phyloP scores from a whole-genome alignment of 2,113 vertebrate genomes.

The Pluvianellus socialis region DNA sequence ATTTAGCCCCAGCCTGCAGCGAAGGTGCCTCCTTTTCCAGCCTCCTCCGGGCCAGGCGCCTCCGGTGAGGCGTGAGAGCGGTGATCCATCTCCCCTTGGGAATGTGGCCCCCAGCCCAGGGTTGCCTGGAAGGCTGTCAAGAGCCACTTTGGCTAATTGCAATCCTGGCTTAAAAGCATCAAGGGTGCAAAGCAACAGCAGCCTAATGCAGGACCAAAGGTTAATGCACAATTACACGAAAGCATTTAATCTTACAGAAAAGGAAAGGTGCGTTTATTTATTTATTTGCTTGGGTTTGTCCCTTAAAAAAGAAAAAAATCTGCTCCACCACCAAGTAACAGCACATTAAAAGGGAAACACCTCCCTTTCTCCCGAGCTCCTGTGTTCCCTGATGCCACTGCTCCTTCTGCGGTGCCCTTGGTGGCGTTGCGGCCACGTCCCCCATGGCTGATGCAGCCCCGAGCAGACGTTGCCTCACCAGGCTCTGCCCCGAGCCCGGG shows the following conservation, averaged over 20 bases:
- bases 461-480: not conserved
- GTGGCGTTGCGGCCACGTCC: not conserved
- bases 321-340: not conserved
- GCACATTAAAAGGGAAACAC: not conserved
- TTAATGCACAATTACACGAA: conserved; percentile 32
- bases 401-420: not conserved
- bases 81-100: not conserved
- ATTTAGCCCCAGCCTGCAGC: not conserved
- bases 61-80: not conserved
- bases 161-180: conserved; percentile 46
- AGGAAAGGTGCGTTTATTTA: not conserved
- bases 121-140: not conserved
- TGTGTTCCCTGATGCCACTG: not conserved
- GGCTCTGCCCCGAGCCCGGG: not conserved
- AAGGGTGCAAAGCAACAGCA: not conserved
- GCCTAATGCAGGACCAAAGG: conserved; percentile 44
- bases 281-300: not conserved
- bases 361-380: not conserved
- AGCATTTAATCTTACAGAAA: not conserved
- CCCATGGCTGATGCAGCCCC: not conserved
- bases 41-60: not conserved
- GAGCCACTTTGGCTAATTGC: conserved; percentile 57
- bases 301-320: not conserved
- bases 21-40: not conserved
- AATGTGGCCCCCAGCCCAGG: not conserved